These are phyloP conservation scores for Antheraea yamamai DNA, from an alignment of 2,888 invertebrate genomes.

Conservation along the genomic window DNA sequence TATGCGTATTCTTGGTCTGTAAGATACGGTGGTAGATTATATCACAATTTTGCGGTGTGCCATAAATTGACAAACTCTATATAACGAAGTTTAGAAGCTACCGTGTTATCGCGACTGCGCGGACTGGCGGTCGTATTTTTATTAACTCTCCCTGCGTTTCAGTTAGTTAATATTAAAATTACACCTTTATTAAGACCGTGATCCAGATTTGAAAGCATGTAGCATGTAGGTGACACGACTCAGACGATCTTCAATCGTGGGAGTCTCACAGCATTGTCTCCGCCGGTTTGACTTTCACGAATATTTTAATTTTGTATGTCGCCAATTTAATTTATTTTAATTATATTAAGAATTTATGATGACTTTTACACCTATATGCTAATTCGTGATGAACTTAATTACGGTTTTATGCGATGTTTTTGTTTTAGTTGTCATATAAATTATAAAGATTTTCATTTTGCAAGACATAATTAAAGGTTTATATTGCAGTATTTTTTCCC, in stretches of 20 bases:
- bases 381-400: slow-evolving; percentile 1
- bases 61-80: not conserved
- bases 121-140: not conserved
- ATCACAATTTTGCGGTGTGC: not conserved
- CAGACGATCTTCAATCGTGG: slow-evolving; percentile 56
- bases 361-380: slow-evolving; percentile 9
- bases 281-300: slow-evolving; percentile 64
- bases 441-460: too few species aligned
- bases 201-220: slow-evolving; percentile 49
- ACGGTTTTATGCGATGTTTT: slow-evolving; percentile 4
- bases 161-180: slow-evolving; percentile 21
- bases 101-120: not conserved
- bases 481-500: not conserved
- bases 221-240: slow-evolving; percentile 62
- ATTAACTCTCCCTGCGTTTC: not conserved
- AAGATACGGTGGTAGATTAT: not conserved
- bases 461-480: not conserved
- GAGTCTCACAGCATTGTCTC: slow-evolving; percentile 66
- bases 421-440: not conserved
- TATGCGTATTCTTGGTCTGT: not conserved
- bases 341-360: slow-evolving; percentile 34
- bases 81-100: not conserved
- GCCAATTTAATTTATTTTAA: slow-evolving; percentile 73
- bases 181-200: slow-evolving; percentile 48
- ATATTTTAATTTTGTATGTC: slow-evolving; percentile 73